Conservation (phyloP, 1,140 invertebrate species). For the Bombus fervidus region DNA sequence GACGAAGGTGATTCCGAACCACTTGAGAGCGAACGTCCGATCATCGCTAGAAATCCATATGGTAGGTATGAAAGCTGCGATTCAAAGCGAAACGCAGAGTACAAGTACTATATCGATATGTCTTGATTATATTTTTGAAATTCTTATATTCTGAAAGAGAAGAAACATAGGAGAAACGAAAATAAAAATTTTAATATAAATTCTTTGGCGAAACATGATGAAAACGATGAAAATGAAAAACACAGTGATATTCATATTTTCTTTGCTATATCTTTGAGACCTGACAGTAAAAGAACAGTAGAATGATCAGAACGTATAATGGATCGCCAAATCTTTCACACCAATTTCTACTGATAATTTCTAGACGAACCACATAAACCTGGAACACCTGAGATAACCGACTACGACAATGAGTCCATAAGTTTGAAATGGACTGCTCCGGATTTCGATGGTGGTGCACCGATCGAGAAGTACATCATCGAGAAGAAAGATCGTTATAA, state of each 20-base stretch:
- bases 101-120: too few relatives aligned
- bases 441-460: slow-evolving; percentile 95
- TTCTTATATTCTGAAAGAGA: too few relatives aligned
- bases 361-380: slow-evolving; percentile 93
- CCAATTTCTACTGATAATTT: slow-evolving; percentile 17
- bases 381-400: slow-evolving; percentile 93
- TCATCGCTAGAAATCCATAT: slow-evolving; percentile 98
- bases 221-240: not conserved
- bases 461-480: slow-evolving; percentile 98
- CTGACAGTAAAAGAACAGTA: not conserved
- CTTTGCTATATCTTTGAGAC: too few relatives aligned
- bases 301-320: not conserved
- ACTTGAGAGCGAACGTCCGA: slow-evolving; percentile 91
- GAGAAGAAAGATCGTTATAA: slow-evolving; percentile 96
- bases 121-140: too few relatives aligned
- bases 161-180: too few relatives aligned
- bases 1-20: slow-evolving; percentile 98
- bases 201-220: too few relatives aligned
- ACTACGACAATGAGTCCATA: slow-evolving; percentile 96
- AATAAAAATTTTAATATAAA: not conserved
- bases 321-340: not conserved
- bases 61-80: slow-evolving; percentile 85
- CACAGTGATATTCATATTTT: not conserved
- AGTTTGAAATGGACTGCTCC: slow-evolving; percentile 97
- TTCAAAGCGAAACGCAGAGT: too few relatives aligned